phyloP scores from a whole-genome alignment of 2,113 vertebrate species.

The Percopsis transmontana region DNA sequence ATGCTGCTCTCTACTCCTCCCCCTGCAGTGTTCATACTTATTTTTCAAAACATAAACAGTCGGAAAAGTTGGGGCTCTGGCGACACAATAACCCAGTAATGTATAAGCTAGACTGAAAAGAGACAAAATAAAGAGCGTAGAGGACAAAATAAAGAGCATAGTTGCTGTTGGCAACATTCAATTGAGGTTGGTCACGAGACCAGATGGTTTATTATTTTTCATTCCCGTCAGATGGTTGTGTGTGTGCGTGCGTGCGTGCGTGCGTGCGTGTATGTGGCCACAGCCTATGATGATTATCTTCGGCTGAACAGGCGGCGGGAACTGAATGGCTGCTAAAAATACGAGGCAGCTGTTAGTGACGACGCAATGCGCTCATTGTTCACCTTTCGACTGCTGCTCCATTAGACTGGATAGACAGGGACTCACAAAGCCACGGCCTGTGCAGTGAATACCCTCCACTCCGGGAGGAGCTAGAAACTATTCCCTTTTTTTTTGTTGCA shows the following conservation, averaged over 20 bases:
- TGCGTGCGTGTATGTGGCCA: neutral
- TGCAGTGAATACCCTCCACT: neutral
- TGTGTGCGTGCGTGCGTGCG: neutral
- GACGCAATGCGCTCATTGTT: neutral
- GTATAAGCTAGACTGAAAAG: too few relatives aligned
- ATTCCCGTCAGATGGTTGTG: neutral
- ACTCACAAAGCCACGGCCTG: neutral
- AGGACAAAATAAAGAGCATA: too few relatives aligned
- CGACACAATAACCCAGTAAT: too few relatives aligned
- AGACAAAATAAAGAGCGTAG: too few relatives aligned
- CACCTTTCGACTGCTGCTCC: neutral
- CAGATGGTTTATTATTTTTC: neutral
- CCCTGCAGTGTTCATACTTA: too few relatives aligned
- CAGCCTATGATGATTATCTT: slow-evolving; percentile 13
- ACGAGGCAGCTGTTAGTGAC: slow-evolving; percentile 21
- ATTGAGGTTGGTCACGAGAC: neutral
- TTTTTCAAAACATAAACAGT: too few relatives aligned
- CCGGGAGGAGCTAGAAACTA: too few relatives aligned
- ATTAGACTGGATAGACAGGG: neutral
- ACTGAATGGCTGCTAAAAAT: slow-evolving; percentile 46
- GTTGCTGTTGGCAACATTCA: too few relatives aligned
- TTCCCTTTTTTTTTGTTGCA: neutral
- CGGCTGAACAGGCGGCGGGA: neutral
- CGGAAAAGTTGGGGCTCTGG: too few relatives aligned
- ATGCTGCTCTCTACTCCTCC: too few relatives aligned